Conservation (phyloP, 2,888 invertebrate genomes). For the Campoplex nolae region DNA sequence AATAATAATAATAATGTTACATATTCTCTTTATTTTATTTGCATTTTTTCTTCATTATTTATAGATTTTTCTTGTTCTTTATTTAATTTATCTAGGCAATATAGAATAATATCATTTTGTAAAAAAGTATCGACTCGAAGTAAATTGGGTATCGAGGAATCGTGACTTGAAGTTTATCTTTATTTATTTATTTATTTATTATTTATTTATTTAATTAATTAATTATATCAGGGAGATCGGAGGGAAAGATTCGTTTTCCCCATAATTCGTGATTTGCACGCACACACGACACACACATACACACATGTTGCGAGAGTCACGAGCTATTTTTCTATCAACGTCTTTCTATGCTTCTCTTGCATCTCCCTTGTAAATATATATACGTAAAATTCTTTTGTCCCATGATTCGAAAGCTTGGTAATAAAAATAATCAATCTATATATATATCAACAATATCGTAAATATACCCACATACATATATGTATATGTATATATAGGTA, state of each 20-base stretch:
- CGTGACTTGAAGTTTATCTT: constrained; percentile 59
- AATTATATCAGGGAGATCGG: constrained; percentile 50
- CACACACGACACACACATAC: constrained; percentile 66
- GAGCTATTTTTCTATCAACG: constrained; percentile 57
- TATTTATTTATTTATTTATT: constrained; percentile 26
- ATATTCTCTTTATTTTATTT: constrained; percentile 63
- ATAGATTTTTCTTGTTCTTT: constrained; percentile 14
- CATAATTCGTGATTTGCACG: constrained; percentile 64
- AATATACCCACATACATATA: constrained; percentile 65
- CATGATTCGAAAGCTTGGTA: constrained; percentile 69
- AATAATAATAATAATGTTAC: constrained; percentile 70
- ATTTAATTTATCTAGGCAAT: constrained; percentile 71
- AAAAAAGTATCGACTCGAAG: constrained; percentile 78
- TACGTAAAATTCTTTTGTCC: constrained; percentile 48
- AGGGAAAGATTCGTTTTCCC: constrained; percentile 46
- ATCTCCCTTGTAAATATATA: constrained; percentile 42
- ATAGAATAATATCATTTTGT: constrained; percentile 73
- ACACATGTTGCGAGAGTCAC: constrained; percentile 64
- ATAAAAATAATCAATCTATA: constrained; percentile 81
- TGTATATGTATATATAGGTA: constrained; percentile 58
- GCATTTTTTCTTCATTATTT: constrained; percentile 37
- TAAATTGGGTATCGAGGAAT: constrained; percentile 65
- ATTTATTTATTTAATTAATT: not conserved
- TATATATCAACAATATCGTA: constrained; percentile 80
- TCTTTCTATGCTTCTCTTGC: constrained; percentile 46